Percentiles rank a stretch among this genome's conserved stretches.
Evolutionary conservation across 2,888 invertebrate species (phyloP).

Genomic region (Drosophila atripex): DNA sequence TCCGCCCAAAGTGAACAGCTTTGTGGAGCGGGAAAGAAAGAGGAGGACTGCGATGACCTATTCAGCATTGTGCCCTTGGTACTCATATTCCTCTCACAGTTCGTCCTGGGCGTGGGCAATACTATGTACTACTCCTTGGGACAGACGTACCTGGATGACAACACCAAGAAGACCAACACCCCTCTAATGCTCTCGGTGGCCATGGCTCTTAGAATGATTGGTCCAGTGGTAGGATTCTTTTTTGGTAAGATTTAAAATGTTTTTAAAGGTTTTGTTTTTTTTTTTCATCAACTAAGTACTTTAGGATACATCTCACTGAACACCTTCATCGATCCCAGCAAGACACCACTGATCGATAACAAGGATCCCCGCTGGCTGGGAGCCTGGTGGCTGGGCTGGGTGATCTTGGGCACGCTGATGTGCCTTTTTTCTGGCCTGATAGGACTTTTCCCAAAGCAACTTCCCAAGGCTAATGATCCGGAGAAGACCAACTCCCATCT

Average conservation of each 20-base stretch:
- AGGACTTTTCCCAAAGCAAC: conserved; percentile 86
- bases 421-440: conserved; percentile 86
- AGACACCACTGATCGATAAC: conserved; percentile 86
- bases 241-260: conserved; percentile 81
- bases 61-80: conserved; percentile 85
- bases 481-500: conserved; percentile 74
- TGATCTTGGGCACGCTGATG: conserved; percentile 85
- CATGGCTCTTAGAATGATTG: conserved; percentile 83
- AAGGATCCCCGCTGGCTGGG: conserved; percentile 89
- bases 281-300: background rate
- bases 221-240: conserved; percentile 86
- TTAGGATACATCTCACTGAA: conserved; percentile 84
- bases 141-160: conserved; percentile 89
- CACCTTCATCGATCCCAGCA: conserved; percentile 86
- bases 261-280: background rate
- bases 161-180: conserved; percentile 87
- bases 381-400: conserved; percentile 91
- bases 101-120: conserved; percentile 88
- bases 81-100: conserved; percentile 88
- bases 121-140: conserved; percentile 88
- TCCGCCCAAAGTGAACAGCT: conserved; percentile 69
- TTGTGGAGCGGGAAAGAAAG: conserved; percentile 69
- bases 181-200: conserved; percentile 86
- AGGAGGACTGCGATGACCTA: conserved; percentile 84
- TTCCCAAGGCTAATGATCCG: conserved; percentile 68